phyloP scores from a whole-genome alignment of 2,888 invertebrate genomes.

The Orthonychiurus folsomi region DNA sequence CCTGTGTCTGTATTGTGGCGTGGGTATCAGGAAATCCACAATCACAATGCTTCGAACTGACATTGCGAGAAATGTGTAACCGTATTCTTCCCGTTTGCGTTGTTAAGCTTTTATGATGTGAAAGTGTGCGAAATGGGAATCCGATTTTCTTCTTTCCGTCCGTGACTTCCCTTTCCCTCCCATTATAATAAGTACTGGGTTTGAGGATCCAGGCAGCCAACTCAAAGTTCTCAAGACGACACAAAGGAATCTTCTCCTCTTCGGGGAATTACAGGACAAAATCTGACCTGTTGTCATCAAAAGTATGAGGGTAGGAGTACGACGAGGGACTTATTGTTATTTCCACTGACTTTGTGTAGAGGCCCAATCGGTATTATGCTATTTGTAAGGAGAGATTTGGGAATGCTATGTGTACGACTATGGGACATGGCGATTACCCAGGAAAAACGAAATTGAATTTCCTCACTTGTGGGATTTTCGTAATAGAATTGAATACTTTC shows the following conservation, averaged over 20 bases:
- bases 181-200: background rate
- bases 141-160: background rate
- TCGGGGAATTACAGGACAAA: background rate
- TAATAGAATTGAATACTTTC: slow-evolving; percentile 10
- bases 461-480: slow-evolving; percentile 20
- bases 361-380: too few relatives aligned
- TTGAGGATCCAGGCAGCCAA: background rate
- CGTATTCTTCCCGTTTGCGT: too few relatives aligned
- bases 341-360: background rate
- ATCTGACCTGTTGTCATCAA: background rate
- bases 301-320: too few relatives aligned
- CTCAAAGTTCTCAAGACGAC: background rate
- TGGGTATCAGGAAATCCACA: too few relatives aligned
- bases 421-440: background rate
- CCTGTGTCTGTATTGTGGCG: too few relatives aligned
- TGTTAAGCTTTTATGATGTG: too few relatives aligned
- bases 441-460: slow-evolving; percentile 20
- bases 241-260: background rate
- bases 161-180: background rate
- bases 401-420: too few relatives aligned
- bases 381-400: background rate
- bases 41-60: too few relatives aligned
- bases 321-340: background rate
- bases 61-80: too few relatives aligned
- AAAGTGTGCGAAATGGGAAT: background rate